Evolutionary conservation across 2,113 vertebrate genomes (phyloP), one percentile per base, ranked within the genome.

Genomic region (Gallinago media): DNA sequence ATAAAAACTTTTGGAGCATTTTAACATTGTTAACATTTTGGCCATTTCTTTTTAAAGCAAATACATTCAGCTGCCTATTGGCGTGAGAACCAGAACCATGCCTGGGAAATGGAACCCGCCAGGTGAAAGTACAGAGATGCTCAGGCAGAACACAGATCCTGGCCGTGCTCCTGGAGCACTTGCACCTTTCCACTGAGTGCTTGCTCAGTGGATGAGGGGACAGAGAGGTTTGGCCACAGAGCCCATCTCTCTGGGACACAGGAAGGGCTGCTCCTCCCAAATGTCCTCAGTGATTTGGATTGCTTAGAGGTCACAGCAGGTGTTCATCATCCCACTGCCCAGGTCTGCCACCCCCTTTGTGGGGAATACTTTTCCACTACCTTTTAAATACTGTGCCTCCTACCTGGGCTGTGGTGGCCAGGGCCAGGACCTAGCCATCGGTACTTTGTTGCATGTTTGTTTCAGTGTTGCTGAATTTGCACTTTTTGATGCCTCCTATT

Each of bases 141-240:
- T 86, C 21, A 81, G 31, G 26, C 44, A 85, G n/a, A 54, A 22
- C 21, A 25, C 1, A 1, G 25, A 6, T 11, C 42, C 22, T 27
- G 19, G 34, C 21, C 1, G 0, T 75, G 32, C 29, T 40, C 31
- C 32, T 19, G 27, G 32, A 50, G 27, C 55, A 44, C 32, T 22
- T 40, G 55, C 29, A 52, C 6, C 68, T 62, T 42, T 49, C 40
- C 27, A 14, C 49, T 73, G 67, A 7, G 0, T n/a, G 26, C 22
- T 40, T 47, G 25, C 29, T 42, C 0, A 0, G 8, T 34, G 44
- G 15, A 6, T 1, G 2, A 77, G 50, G 63, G 65, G 23, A 34
- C 19, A n/a, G 40, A 42, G 22, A 22, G 7, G 26, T 70, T 59
- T 34, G 76, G 63, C 12, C 26, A 62, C 27, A 62, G 36, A 23